These are phyloP conservation scores for Perognathus longimembris DNA, from an alignment of 2,113 vertebrate species.

Conservation along the genomic window DNA sequence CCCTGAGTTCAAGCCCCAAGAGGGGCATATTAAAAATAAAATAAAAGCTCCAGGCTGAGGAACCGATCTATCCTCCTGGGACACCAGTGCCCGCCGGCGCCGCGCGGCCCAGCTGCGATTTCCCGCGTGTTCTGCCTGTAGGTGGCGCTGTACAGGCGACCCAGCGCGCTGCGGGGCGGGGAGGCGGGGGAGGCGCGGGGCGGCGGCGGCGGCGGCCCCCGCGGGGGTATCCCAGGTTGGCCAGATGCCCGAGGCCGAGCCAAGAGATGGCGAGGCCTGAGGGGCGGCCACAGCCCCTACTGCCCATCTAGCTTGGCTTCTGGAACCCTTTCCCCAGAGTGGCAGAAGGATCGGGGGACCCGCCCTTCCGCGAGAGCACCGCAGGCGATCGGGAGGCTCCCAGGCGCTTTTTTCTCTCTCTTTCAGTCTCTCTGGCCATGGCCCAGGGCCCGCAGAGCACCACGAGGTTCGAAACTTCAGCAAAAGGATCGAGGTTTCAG, in stretches of 20 bases:
- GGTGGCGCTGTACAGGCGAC: conserved; percentile 69
- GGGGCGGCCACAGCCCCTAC: background rate
- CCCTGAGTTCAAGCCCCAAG: too few species aligned
- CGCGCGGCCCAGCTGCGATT: background rate
- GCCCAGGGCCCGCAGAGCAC: background rate
- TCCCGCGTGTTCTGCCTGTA: background rate
- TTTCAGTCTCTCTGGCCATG: background rate
- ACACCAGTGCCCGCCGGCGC: background rate
- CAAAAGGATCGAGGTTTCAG: conserved; percentile 41
- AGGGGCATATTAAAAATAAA: background rate
- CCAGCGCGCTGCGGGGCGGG: background rate
- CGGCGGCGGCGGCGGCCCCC: background rate
- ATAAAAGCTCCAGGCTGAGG: background rate
- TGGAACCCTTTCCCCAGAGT: background rate
- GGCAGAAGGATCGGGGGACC: background rate
- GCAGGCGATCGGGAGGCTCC: background rate
- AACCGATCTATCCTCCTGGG: background rate
- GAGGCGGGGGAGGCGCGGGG: background rate
- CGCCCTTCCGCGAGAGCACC: background rate
- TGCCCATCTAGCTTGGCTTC: background rate
- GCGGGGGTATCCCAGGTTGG: background rate
- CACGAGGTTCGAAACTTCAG: background rate
- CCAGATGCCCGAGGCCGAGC: background rate
- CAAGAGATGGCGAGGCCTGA: too few species aligned
- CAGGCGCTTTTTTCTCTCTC: background rate